These are phyloP conservation scores for Mesocricetus auratus DNA, from an alignment of 2,113 vertebrate genomes.

Conservation along the genomic window DNA sequence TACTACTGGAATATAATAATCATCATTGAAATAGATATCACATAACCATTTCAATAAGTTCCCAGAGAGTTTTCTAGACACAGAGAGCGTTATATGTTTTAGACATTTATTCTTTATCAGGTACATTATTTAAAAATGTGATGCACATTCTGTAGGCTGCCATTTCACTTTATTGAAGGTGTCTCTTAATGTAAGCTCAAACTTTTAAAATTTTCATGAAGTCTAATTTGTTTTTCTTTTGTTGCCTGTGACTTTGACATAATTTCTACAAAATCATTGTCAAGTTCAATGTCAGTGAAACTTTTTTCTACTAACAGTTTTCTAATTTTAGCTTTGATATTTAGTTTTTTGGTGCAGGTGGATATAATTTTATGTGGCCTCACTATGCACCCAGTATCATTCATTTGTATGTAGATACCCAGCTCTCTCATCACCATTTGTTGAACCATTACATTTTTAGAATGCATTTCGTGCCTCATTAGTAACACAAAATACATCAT, in stretches of 20 bases:
- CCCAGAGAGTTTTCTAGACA: not conserved
- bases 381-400: not conserved
- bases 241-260: not conserved
- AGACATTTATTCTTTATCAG: not conserved
- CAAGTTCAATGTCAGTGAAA: not conserved
- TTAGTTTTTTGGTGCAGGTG: not conserved
- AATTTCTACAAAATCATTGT: not conserved
- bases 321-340: not conserved
- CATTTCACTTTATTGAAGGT: not conserved
- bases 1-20: not conserved
- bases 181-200: not conserved
- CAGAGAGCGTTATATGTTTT: not conserved
- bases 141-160: not conserved
- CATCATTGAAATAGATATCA: not conserved
- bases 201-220: not conserved
- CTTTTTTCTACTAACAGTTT: not conserved
- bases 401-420: not conserved
- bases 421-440: slow-evolving; percentile 39
- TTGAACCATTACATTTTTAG: not conserved
- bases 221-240: not conserved
- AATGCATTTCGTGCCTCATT: not conserved
- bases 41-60: not conserved
- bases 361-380: not conserved
- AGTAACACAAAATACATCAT: not conserved
- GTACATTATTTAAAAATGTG: not conserved